These are phyloP conservation scores for Stenodera caucasica DNA, from an alignment of 2,888 invertebrate species.

Conservation along the genomic window DNA sequence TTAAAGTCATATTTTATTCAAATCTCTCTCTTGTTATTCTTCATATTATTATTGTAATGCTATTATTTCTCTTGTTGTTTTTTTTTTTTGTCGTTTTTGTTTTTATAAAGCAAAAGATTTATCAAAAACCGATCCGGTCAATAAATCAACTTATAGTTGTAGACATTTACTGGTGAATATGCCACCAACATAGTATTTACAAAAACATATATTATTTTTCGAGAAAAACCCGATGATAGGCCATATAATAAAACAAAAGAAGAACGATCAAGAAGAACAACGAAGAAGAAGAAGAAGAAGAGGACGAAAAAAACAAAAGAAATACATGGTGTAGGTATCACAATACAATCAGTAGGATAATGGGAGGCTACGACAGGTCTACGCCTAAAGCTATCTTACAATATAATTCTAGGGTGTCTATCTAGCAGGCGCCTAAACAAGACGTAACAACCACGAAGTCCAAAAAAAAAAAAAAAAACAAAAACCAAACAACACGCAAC, in stretches of 20 bases:
- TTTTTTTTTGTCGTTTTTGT: too few species aligned
- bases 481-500: too few species aligned
- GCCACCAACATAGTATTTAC: slow-evolving; percentile 50
- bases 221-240: not conserved
- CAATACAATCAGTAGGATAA: slow-evolving; percentile 42
- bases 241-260: not conserved
- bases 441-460: slow-evolving; percentile 45
- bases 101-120: too few species aligned
- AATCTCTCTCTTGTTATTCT: not conserved
- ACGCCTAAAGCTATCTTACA: slow-evolving; percentile 39
- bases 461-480: slow-evolving; percentile 37
- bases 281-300: too few species aligned
- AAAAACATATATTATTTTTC: slow-evolving; percentile 45
- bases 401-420: slow-evolving; percentile 49
- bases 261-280: too few species aligned
- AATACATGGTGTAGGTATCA: slow-evolving; percentile 35
- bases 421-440: slow-evolving; percentile 52
- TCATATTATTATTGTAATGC: not conserved
- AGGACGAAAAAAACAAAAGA: too few species aligned
- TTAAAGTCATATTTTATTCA: not conserved
- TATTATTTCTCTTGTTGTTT: too few species aligned
- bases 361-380: slow-evolving; percentile 50
- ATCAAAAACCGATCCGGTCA: slow-evolving; percentile 7
- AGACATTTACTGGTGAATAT: slow-evolving; percentile 31
- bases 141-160: slow-evolving; percentile 35